Evolutionary conservation across 2,113 vertebrate species (phyloP).

Genomic region (Dermatemys mawii): DNA sequence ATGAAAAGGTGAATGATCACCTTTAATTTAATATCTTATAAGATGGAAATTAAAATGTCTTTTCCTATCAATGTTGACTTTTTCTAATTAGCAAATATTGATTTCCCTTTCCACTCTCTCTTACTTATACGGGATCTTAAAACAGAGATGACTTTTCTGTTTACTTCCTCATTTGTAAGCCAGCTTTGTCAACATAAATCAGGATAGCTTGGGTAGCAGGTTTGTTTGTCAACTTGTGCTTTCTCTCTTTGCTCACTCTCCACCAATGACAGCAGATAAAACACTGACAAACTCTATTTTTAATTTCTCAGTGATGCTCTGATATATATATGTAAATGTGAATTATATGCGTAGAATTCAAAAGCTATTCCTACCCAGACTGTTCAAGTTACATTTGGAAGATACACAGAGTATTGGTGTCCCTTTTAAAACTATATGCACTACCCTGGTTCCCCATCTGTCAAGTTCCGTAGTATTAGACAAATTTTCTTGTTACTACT

Average conservation of each 20-base stretch:
- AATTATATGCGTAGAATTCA: constrained; percentile 49
- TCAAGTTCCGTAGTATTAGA: neutral
- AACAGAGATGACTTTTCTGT: constrained; percentile 52
- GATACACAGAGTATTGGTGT: neutral
- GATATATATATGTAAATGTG: constrained; percentile 54
- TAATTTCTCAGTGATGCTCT: constrained; percentile 69
- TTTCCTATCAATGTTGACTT: constrained; percentile 55
- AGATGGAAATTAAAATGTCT: constrained; percentile 66
- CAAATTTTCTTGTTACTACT: neutral
- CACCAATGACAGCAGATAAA: constrained; percentile 53
- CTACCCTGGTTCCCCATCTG: constrained; percentile 1
- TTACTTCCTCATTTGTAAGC: constrained; percentile 70
- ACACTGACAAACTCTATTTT: constrained; percentile 56
- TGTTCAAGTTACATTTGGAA: constrained; percentile 19
- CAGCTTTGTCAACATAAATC: constrained; percentile 50
- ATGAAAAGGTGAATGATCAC: neutral
- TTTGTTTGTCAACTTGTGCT: constrained; percentile 57
- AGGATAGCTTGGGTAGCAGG: constrained; percentile 55
- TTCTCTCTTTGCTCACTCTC: constrained; percentile 58
- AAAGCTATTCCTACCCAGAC: constrained; percentile 34
- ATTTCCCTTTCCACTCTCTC: constrained; percentile 48
- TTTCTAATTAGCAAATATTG: constrained; percentile 53
- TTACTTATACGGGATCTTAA: constrained; percentile 66
- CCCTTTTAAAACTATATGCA: neutral
- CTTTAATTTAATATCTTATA: constrained; percentile 63